Evolutionary conservation across 2,113 vertebrate species (phyloP).

Genomic region (Pelodiscus sinensis): DNA sequence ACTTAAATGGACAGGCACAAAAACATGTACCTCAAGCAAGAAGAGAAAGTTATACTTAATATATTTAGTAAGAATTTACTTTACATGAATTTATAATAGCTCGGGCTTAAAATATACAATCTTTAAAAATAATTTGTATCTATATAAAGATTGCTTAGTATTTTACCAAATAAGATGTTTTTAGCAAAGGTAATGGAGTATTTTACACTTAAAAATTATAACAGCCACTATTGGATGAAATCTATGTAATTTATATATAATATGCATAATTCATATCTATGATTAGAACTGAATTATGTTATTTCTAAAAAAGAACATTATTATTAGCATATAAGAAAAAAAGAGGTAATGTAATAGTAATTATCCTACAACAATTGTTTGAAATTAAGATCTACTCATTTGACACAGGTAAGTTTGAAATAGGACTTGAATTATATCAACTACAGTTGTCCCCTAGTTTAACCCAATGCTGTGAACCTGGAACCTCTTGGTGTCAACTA

Average conservation of each 20-base stretch:
- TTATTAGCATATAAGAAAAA: neutral
- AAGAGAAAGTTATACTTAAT: neutral
- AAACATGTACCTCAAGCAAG: neutral
- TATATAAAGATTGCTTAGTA: neutral
- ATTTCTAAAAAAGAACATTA: neutral
- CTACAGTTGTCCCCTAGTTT: neutral
- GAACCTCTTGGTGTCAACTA: neutral
- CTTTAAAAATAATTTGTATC: too few relatives aligned
- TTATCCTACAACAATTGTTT: neutral
- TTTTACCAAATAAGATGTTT: neutral
- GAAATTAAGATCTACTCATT: neutral
- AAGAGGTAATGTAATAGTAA: neutral
- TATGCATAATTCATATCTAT: neutral
- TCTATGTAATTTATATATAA: neutral
- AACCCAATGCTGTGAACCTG: neutral
- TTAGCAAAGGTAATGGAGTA: neutral
- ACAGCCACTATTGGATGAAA: neutral
- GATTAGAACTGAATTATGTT: neutral
- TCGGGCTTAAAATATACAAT: too few relatives aligned
- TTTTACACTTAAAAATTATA: neutral
- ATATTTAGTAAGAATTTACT: neutral
- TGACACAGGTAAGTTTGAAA: neutral
- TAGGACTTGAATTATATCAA: neutral
- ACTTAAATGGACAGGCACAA: neutral
- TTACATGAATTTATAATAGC: neutral